Evolutionary conservation across 2,113 vertebrate species (phyloP), one percentile per base, ranked within the genome.

Genomic region (Myanophis thanlyinensis): DNA sequence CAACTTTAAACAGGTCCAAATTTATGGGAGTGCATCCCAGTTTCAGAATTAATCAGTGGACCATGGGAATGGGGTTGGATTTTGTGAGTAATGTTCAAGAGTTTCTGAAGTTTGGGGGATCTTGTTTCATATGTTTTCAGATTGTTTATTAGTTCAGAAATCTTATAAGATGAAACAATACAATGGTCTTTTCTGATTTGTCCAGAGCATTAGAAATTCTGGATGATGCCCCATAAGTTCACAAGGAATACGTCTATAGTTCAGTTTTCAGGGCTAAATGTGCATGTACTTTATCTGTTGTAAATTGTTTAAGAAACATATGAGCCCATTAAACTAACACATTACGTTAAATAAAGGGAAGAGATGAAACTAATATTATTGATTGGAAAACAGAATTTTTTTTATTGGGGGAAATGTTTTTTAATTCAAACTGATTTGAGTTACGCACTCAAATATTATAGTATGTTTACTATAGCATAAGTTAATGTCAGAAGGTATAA

Each of bases 261-360:
- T 91, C 56, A 89, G 44, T 20, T 67, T 48, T 62, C 89, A 49
- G 27, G 62, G 89, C 27, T 67, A 91, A 56, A 86, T 51, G 40
- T 87, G 7, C 22, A 67, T 44, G 20, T 3, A 48, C 11, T 91
- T 91, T 87, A 54, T 91, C 54, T 87, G 62, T 51, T 67, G 85
- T 25, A 67, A 48, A 27, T 87, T 62, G 27, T 23, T 54, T 90
- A 87, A 91, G 27, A 86, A 48, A 44, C 84, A 62, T 49, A 87
- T 48, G 53, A 87, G 27, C 46, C 54, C 4, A 52, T 91, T 85
- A 85, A 52, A 90, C 48, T 90, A 84, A 67, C 48, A 85, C 62
- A 85, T 59, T 86, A 85, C n/a, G 35, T 46, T 91, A 54, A 85
- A 91, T 91, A 85, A 87, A 87, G 20, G 53, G 44, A 91, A 49